A percentile compares a stretch with the other conserved stretches of the same genome.
Evolutionary conservation across 2,113 vertebrate species (phyloP).

Genomic region (Rutilus rutilus): DNA sequence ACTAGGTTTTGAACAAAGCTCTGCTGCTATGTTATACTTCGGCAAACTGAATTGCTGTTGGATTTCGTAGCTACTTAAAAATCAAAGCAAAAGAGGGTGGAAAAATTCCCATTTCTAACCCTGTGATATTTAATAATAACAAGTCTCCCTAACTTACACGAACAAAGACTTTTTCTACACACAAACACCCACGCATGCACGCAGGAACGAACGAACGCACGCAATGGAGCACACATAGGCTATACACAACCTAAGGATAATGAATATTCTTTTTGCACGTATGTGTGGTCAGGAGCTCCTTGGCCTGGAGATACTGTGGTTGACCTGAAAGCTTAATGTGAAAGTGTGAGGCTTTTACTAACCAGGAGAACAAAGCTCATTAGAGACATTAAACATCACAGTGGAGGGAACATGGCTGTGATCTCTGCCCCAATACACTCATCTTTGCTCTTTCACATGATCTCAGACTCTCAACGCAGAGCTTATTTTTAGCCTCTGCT

Average conservation of each 20-base stretch:
- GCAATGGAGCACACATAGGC: background rate
- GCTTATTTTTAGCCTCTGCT: background rate
- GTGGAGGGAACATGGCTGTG: background rate
- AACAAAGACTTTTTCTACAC: background rate
- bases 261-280: conserved; percentile 18
- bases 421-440: conserved; percentile 13
- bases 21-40: background rate
- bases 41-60: background rate
- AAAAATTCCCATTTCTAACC: conserved; percentile 10
- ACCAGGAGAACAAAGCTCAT: conserved; percentile 38
- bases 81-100: background rate
- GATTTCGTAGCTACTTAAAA: background rate
- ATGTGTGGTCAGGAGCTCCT: background rate
- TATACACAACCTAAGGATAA: conserved; percentile 5
- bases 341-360: conserved; percentile 33
- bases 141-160: background rate
- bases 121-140: background rate
- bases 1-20: background rate
- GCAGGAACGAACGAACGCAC: background rate
- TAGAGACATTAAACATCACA: conserved; percentile 31
- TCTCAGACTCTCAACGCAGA: background rate
- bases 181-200: background rate
- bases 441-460: conserved; percentile 17
- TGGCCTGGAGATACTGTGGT: conserved; percentile 17
- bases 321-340: conserved; percentile 7